phyloP scores from a whole-genome alignment of 2,113 vertebrate genomes.

The Mormyrus iriodes region DNA sequence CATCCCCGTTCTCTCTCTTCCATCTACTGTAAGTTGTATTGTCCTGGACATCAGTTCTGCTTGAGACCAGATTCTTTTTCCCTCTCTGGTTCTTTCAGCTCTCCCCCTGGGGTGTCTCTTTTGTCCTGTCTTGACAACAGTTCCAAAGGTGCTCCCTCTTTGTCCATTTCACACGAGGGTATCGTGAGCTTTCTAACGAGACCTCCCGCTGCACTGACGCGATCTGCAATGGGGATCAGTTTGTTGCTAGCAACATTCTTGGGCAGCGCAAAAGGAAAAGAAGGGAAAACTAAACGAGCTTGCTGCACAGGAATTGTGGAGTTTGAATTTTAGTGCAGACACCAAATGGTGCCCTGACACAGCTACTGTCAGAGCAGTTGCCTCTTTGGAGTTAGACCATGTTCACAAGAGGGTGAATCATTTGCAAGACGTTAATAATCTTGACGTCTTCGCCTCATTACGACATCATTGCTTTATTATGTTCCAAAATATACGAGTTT shows the following conservation, averaged over 20 bases:
- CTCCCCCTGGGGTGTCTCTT: background rate
- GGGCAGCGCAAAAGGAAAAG: background rate
- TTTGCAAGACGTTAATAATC: background rate
- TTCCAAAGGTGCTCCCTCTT: conserved; percentile 1
- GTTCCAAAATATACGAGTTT: background rate
- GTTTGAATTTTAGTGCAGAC: background rate
- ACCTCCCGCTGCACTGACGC: conserved; percentile 4
- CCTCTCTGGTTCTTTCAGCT: background rate
- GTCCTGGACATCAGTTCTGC: background rate
- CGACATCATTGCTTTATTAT: background rate
- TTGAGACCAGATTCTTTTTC: background rate
- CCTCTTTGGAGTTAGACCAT: background rate
- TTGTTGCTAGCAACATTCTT: conserved; percentile 25
- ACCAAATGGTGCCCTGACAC: background rate
- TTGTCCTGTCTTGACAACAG: background rate
- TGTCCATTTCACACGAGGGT: background rate
- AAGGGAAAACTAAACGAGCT: background rate
- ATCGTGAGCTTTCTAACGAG: conserved; percentile 24
- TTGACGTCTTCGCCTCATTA: no score
- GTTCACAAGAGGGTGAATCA: background rate
- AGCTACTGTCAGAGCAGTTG: background rate
- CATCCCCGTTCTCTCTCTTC: background rate
- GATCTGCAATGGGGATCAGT: conserved; percentile 21
- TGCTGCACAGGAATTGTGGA: background rate
- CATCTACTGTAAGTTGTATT: background rate